Percentiles rank a stretch among this genome's conserved stretches.
Conservation (phyloP, 2,888 invertebrate genomes). For the Agrotis clavis region DNA sequence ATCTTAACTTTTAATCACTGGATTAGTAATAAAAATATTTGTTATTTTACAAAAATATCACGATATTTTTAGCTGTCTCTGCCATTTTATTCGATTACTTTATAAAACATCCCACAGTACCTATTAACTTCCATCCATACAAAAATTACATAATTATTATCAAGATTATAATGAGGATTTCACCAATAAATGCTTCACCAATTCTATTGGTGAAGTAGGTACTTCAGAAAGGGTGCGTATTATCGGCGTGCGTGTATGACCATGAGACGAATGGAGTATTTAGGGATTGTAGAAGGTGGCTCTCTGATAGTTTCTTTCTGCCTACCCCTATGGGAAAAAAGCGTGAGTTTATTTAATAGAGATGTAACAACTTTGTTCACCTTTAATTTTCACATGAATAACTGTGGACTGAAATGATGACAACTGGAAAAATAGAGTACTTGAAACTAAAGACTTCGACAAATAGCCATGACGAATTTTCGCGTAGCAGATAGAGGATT, state of each 20-base stretch:
- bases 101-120: not conserved
- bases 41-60: not conserved
- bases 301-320: too few relatives aligned
- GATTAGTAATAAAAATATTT: too few relatives aligned
- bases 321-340: too few relatives aligned
- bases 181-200: too few relatives aligned
- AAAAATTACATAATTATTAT: not conserved
- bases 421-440: conserved; percentile 8
- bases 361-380: not conserved
- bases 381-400: conserved; percentile 1
- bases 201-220: too few relatives aligned
- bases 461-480: not conserved
- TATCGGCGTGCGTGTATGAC: too few relatives aligned
- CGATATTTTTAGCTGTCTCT: not conserved
- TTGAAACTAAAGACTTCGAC: not conserved
- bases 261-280: too few relatives aligned
- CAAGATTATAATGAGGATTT: not conserved
- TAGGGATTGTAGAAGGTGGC: too few relatives aligned
- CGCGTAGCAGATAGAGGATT: not conserved
- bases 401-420: conserved; percentile 1
- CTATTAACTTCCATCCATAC: not conserved
- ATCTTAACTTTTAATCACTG: too few relatives aligned
- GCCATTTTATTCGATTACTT: not conserved
- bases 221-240: too few relatives aligned
- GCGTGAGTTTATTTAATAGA: too few relatives aligned